Percentiles rank a stretch among this genome's conserved stretches.
Conservation (phyloP, 1,140 invertebrate species). For the Nylanderia fulva region DNA sequence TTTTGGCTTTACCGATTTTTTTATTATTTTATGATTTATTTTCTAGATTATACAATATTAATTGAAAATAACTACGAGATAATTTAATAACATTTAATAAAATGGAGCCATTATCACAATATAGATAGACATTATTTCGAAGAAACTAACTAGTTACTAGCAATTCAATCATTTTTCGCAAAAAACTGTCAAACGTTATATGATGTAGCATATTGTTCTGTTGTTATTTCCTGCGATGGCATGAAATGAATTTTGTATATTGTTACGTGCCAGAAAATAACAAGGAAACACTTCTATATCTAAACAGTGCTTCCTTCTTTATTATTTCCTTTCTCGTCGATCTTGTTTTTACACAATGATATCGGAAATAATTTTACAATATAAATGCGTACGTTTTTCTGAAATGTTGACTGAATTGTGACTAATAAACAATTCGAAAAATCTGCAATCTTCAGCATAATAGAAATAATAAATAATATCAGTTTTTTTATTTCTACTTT, state of each 20-base stretch:
- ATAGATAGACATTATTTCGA: background rate
- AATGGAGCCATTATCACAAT: background rate
- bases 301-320: conserved; percentile 9
- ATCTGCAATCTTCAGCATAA: background rate
- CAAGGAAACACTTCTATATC: background rate
- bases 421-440: background rate
- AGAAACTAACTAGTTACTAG: background rate
- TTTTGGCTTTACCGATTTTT: background rate
- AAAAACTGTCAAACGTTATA: background rate
- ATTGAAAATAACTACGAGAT: too few species aligned
- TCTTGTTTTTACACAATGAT: background rate
- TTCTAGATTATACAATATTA: too few species aligned
- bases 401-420: background rate
- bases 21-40: conserved; percentile 10
- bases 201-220: background rate
- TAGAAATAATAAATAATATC: background rate
- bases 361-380: background rate
- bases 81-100: background rate
- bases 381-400: background rate
- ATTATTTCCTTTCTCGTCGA: background rate
- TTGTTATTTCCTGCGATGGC: conserved; percentile 15
- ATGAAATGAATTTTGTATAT: conserved; percentile 38
- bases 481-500: background rate
- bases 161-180: background rate
- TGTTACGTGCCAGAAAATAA: conserved; percentile 13